Evolutionary conservation across 2,797 vertebrate genomes (phyloP).

Genomic region (Enteromius viviparus): DNA sequence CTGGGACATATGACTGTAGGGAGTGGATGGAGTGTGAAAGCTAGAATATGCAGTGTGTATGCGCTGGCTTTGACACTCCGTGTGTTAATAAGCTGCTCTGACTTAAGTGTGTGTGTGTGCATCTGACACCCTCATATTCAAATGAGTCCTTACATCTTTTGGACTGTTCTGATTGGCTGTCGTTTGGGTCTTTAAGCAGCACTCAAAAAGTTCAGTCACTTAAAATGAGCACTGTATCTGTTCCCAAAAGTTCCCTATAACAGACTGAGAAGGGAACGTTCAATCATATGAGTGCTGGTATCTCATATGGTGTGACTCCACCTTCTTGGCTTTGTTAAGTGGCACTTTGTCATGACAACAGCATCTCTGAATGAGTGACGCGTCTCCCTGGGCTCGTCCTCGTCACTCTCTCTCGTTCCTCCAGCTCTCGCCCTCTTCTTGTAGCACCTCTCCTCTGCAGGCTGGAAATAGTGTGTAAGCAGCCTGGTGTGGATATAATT

Average conservation of each 20-base stretch:
- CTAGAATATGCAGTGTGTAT: constrained; percentile 14
- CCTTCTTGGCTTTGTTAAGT: constrained; percentile 11
- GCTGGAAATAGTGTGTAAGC: constrained; percentile 41
- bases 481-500: constrained; percentile 27
- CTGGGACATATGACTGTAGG: not conserved
- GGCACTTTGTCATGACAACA: constrained; percentile 35
- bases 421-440: constrained; percentile 9
- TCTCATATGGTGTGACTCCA: not conserved
- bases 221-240: not conserved
- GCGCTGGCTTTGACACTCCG: not conserved
- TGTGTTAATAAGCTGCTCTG: constrained; percentile 24
- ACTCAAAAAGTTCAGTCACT: not conserved
- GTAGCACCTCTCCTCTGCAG: constrained; percentile 20
- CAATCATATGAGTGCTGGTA: not conserved
- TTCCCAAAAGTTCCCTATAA: not conserved
- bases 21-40: constrained; percentile 1
- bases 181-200: not conserved
- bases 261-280: not conserved
- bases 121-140: constrained; percentile 4
- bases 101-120: not conserved
- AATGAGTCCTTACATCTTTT: not conserved
- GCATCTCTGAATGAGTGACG: not conserved
- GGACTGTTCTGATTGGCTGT: not conserved
- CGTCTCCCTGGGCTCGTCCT: not conserved
- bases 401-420: not conserved